Evolutionary conservation across 2,113 vertebrate species (phyloP).

Genomic region (Lagopus leucura): DNA sequence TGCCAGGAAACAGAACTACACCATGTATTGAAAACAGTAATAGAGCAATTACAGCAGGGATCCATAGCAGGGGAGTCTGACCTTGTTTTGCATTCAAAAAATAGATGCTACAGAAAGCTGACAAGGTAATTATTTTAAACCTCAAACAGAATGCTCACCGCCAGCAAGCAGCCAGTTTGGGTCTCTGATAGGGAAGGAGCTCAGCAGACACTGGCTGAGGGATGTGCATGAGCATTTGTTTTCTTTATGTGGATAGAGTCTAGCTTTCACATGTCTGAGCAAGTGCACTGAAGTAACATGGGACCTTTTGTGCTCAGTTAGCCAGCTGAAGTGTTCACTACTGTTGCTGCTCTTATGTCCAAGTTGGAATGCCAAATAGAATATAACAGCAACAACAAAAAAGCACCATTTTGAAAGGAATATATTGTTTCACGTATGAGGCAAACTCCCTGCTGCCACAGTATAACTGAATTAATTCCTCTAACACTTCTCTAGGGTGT

Average conservation of each 20-base stretch:
- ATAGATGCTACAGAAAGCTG: constrained; percentile 16
- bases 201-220: constrained; percentile 27
- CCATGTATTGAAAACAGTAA: constrained; percentile 1
- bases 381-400: too few relatives aligned
- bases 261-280: neutral
- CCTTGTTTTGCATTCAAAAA: constrained; percentile 11
- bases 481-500: neutral
- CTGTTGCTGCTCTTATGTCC: neutral
- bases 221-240: neutral
- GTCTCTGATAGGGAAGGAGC: neutral
- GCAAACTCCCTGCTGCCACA: neutral
- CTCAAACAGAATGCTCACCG: neutral
- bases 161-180: neutral
- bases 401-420: neutral
- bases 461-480: neutral
- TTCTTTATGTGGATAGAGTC: neutral
- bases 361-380: neutral
- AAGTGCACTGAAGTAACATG: neutral
- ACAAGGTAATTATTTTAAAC: constrained; percentile 51
- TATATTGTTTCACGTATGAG: neutral
- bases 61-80: neutral
- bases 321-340: neutral
- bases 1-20: neutral
- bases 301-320: neutral
- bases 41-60: neutral